A percentile compares a stretch with the other conserved stretches of the same genome.
Conservation (phyloP, 2,113 vertebrate genomes). For the Cebidichthys violaceus region DNA sequence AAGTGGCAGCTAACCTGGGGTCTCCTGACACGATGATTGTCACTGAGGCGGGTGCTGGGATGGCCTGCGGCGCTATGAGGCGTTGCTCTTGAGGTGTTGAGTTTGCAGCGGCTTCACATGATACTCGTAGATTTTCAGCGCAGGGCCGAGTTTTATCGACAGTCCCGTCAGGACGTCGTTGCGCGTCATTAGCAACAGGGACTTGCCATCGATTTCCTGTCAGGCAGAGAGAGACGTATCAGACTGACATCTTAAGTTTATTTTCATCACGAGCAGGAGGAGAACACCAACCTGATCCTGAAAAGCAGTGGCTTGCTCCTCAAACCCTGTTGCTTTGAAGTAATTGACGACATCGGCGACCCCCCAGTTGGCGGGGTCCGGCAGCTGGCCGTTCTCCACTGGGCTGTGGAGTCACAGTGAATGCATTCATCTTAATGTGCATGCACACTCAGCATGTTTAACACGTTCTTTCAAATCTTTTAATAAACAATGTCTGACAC, state of each 20-base stretch:
- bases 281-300: slow-evolving; percentile 92
- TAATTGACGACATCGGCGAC: slow-evolving; percentile 97
- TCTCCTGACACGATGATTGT: slow-evolving; percentile 81
- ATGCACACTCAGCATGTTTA: not conserved
- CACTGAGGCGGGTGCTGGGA: slow-evolving; percentile 61
- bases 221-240: slow-evolving; percentile 54
- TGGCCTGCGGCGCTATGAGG: slow-evolving; percentile 84
- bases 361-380: slow-evolving; percentile 95
- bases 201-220: slow-evolving; percentile 99
- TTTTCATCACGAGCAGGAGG: not conserved
- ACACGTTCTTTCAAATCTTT: not conserved
- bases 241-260: not conserved
- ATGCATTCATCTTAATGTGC: not conserved
- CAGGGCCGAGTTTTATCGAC: slow-evolving; percentile 98
- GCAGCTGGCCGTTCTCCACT: slow-evolving; percentile 92
- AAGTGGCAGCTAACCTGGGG: slow-evolving; percentile 72
- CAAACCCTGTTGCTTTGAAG: slow-evolving; percentile 96
- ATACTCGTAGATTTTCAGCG: slow-evolving; percentile 99
- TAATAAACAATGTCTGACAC: not conserved
- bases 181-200: slow-evolving; percentile 97
- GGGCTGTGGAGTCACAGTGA: slow-evolving; percentile 62
- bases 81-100: slow-evolving; percentile 94
- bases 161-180: slow-evolving; percentile 98
- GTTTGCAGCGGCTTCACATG: slow-evolving; percentile 98
- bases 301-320: slow-evolving; percentile 95